phyloP scores from a whole-genome alignment of 2,797 vertebrate genomes.

The Poecilia picta region DNA sequence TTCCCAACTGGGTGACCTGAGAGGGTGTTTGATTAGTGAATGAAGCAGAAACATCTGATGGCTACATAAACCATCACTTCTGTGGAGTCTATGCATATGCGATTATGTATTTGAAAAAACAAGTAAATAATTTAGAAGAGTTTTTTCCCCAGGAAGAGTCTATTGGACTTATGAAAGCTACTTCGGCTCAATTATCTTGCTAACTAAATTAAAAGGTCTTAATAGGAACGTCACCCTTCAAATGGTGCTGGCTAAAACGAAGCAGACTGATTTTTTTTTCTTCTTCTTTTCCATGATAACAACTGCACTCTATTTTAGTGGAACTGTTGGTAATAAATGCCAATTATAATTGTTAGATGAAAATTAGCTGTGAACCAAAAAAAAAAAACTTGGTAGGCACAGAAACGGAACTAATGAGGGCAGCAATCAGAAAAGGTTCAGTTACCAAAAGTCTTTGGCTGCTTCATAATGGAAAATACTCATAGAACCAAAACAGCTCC shows the following conservation, averaged over 20 bases:
- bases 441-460: conserved; percentile 28
- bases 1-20: not conserved
- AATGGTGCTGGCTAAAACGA: not conserved
- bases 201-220: not conserved
- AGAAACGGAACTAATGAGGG: conserved; percentile 2
- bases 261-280: not conserved
- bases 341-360: conserved; percentile 7
- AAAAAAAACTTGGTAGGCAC: not conserved
- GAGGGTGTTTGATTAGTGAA: not conserved
- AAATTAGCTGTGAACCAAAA: not conserved
- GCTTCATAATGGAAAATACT: conserved; percentile 35
- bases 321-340: not conserved
- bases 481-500: not conserved
- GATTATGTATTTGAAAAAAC: not conserved
- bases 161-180: not conserved
- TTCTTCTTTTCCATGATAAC: not conserved
- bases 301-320: not conserved
- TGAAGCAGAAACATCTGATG: not conserved
- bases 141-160: not conserved
- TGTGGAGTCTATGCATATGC: not conserved
- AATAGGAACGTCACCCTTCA: not conserved
- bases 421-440: conserved; percentile 9
- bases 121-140: not conserved
- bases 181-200: not conserved
- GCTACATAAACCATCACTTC: not conserved